A percentile compares a stretch with the other conserved stretches of the same genome.
Evolutionary conservation across 2,797 vertebrate genomes (phyloP).

Genomic region (Siniperca obscura): DNA sequence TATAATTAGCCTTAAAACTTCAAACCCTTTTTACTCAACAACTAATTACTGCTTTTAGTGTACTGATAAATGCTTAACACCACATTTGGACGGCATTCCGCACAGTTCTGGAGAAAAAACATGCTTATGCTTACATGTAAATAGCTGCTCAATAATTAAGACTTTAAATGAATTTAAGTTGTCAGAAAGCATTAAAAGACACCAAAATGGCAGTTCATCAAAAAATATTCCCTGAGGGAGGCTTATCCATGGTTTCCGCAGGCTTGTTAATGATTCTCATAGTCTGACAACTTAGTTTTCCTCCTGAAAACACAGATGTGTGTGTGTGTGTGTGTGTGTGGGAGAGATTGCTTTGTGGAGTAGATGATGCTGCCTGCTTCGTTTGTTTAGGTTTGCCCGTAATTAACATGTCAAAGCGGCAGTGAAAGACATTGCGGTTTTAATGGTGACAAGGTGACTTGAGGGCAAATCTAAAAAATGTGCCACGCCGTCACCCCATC

Average conservation of each 20-base stretch:
- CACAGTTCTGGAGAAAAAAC: background rate
- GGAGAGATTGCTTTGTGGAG: slow-evolving; percentile 8
- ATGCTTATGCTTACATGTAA: background rate
- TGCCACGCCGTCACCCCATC: slow-evolving; percentile 19
- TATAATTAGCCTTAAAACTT: background rate
- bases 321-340: slow-evolving; percentile 4
- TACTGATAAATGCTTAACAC: background rate
- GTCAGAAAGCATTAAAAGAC: slow-evolving; percentile 20
- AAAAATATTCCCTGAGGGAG: background rate
- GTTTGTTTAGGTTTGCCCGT: slow-evolving; percentile 43
- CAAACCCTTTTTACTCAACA: background rate
- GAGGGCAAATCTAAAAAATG: slow-evolving; percentile 49
- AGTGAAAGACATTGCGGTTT: slow-evolving; percentile 5
- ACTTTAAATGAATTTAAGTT: background rate
- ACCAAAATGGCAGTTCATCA: background rate
- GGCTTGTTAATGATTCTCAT: slow-evolving; percentile 17
- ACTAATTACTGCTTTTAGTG: background rate
- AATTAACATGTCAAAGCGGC: slow-evolving; percentile 49
- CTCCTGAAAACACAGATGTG: slow-evolving; percentile 6
- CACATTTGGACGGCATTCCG: background rate
- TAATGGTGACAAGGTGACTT: slow-evolving; percentile 55
- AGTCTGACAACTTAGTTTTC: slow-evolving; percentile 10
- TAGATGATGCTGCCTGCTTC: background rate
- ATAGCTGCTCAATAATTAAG: background rate
- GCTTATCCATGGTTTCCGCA: slow-evolving; percentile 6